Evolutionary conservation across 2,888 invertebrate species (phyloP), one percentile per base, ranked within the genome.

Genomic region (Apamea sordens): DNA sequence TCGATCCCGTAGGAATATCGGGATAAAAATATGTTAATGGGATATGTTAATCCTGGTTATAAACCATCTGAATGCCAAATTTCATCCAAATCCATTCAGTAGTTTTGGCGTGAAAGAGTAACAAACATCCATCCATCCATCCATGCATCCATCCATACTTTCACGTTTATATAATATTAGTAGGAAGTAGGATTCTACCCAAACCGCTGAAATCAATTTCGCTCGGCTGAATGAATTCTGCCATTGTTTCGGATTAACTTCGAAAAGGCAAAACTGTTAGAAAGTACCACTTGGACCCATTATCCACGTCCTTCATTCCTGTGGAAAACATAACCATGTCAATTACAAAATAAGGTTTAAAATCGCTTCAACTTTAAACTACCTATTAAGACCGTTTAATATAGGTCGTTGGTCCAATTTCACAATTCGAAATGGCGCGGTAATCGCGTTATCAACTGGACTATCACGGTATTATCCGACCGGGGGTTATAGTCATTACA

Each of bases 381-480:
- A 61, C 63, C 21, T 80, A 74, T 74, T 80, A 73, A 77, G 72
- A 76, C 50, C 74, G 79, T 75, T 77, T 90, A 79, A 85, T 84
- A 73, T 88, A 76, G 84, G 82, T 85, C 86, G 83, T 86, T 90
- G 84, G 85, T 83, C 81, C 86, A 90, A 90, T 90, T 90, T 88
- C 83, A 85, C 75, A 88, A 89, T 88, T 84, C 82, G 82, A 84
- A 89, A 85, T 83, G 77, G 84, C 78, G 71, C 82, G 76, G 82
- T 89, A 89, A 89, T 87, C 85, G 84, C 74, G 77, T 83, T 89
- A 90, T 88, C 85, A 83, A 86, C 83, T 84, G 78, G 85, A 85
- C 85, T 89, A 90, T 82, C 83, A 74, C 70, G 72, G 78, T 84
- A 86, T 82, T 84, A 89, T 76, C 82, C 79, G 72, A 76, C 86